phyloP scores from a whole-genome alignment of 2,113 vertebrate species.

The Bubo bubo region DNA sequence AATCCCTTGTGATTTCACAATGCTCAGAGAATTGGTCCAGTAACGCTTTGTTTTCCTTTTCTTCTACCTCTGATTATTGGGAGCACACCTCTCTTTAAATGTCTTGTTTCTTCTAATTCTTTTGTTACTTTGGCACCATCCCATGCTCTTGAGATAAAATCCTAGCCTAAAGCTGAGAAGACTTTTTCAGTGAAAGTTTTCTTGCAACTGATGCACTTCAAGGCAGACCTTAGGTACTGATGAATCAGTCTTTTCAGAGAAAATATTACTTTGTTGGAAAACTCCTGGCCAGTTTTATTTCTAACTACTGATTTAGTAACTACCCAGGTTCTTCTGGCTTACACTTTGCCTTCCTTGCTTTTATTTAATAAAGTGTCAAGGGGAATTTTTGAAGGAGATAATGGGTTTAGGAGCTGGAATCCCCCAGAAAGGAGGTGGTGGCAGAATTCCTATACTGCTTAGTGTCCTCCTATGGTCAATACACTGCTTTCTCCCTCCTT shows the following conservation, averaged over 20 bases:
- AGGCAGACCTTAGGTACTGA: neutral
- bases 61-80: neutral
- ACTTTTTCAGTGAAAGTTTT: neutral
- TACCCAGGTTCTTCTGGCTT: neutral
- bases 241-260: neutral
- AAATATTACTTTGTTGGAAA: neutral
- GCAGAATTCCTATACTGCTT: neutral
- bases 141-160: neutral
- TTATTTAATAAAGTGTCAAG: neutral
- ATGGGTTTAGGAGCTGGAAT: neutral
- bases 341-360: neutral
- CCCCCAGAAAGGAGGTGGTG: neutral
- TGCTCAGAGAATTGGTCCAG: neutral
- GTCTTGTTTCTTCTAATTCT: neutral
- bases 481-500: neutral
- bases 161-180: neutral
- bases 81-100: neutral
- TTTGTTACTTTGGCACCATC: neutral
- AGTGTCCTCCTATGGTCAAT: neutral
- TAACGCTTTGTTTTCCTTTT: neutral
- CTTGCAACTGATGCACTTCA: neutral
- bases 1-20: neutral
- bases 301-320: neutral
- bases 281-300: neutral
- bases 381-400: neutral